Base-by-base conservation (phyloP, 2,797 vertebrate genomes). In the Simalia tracyae region DNA sequence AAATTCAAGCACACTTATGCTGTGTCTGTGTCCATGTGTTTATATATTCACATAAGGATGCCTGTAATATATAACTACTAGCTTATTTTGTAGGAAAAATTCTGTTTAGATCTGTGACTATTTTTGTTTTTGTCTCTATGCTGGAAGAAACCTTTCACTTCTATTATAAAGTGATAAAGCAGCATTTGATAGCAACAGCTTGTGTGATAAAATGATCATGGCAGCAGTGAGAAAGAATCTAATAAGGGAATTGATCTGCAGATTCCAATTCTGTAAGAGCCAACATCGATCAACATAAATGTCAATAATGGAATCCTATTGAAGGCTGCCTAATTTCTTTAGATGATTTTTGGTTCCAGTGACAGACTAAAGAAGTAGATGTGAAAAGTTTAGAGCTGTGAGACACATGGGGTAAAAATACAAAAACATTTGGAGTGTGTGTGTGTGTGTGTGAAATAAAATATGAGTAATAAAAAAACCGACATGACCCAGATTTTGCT, bases 241-340 rank as follows among this genome's bases (percentile, higher is more conserved):
- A 98, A 97, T 98, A 97, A 97, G 95, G 94, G 96, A 98, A 98
- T 97, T 98, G 97, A 97, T 97, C 97, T 97, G 95, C 93, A 96
- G 96, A 97, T 97, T 97, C 97, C 97, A 97, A 97, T 98, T 98
- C 97, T 97, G 96, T 97, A 96, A 95, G 96, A 97, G 97, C 97
- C 97, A 97, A 95, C 97, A 97, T 96, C 61, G 89, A 97, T 98
- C 97, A 97, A 95, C 95, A 94, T 97, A 97, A 97, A 97, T 93
- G 97, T 97, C 97, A 97, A 96, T 98, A 97, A 95, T 92, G 92
- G 96, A 94, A 97, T 96, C 86, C 4, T 95, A 96, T 94, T 94
- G 94, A 97, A 94, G 95, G 93, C 95, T 96, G 91, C 95, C 95
- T 97, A 96, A 97, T 97, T 97, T 94, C 95, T 97, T 96, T 93